Percentiles rank a stretch among this genome's conserved stretches.
phyloP scores from a whole-genome alignment of 2,797 vertebrate species.

The Falco naumanni region DNA sequence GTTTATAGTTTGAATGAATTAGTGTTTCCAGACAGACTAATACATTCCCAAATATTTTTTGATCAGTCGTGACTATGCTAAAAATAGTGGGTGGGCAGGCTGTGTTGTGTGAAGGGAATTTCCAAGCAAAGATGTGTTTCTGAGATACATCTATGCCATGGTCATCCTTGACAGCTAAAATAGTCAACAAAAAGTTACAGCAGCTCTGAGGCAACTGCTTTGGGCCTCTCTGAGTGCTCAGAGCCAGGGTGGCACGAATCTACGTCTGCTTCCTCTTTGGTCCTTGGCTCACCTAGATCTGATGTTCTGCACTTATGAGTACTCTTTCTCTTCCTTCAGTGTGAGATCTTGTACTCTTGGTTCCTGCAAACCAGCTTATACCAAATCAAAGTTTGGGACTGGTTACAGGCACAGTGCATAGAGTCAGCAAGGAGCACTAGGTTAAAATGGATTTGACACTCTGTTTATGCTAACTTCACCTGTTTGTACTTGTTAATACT shows the following conservation, averaged over 20 bases:
- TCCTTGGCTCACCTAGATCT: background rate
- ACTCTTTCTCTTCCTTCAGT: background rate
- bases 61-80: background rate
- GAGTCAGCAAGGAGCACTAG: background rate
- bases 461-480: background rate
- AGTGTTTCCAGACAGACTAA: background rate
- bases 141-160: background rate
- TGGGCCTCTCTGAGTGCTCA: background rate
- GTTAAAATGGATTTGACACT: background rate
- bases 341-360: background rate
- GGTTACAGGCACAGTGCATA: background rate
- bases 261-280: background rate
- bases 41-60: background rate
- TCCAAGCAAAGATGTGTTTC: background rate
- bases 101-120: background rate
- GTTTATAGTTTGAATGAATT: background rate
- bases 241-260: background rate
- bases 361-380: background rate
- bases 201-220: background rate
- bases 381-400: background rate
- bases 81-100: background rate
- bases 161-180: background rate
- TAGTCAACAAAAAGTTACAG: background rate
- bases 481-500: background rate
- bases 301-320: background rate